Evolutionary conservation across 2,113 vertebrate species (phyloP).

Genomic region (Cynopterus brachyotis): DNA sequence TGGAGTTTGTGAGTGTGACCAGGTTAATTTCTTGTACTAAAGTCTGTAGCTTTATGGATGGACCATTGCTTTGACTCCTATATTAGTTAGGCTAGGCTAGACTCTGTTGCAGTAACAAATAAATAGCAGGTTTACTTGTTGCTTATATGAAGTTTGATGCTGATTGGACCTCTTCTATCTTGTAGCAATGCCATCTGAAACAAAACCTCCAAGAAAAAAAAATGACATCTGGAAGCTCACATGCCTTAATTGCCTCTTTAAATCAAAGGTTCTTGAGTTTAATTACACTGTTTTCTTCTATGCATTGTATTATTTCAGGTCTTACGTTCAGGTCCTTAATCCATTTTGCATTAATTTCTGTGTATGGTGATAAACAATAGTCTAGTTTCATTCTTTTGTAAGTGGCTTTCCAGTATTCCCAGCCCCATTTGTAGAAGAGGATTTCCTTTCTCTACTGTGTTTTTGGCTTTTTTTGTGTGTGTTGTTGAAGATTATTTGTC

Average conservation of each 20-base stretch:
- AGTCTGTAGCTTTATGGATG: background rate
- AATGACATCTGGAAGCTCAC: background rate
- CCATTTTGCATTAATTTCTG: too few species aligned
- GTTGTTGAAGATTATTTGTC: too few species aligned
- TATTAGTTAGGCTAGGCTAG: background rate
- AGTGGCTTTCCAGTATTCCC: too few species aligned
- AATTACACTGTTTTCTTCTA: too few species aligned
- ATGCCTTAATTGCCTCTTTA: background rate
- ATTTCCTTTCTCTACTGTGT: too few species aligned
- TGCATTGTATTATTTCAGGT: too few species aligned
- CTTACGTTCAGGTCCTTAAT: too few species aligned
- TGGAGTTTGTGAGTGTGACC: background rate
- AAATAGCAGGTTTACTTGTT: background rate
- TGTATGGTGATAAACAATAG: too few species aligned
- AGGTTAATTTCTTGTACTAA: slow-evolving; percentile 1
- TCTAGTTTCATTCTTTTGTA: too few species aligned
- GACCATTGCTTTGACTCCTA: background rate
- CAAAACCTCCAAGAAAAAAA: background rate
- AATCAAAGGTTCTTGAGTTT: too few species aligned
- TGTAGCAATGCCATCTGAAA: background rate
- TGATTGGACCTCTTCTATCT: background rate
- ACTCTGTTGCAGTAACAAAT: background rate
- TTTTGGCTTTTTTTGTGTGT: too few species aligned
- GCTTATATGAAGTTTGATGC: background rate
- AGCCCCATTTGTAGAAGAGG: too few species aligned